Evolutionary conservation across 2,797 vertebrate species (phyloP), one percentile per base, ranked within the genome.

Genomic region (Odontamblyopus rebecca): DNA sequence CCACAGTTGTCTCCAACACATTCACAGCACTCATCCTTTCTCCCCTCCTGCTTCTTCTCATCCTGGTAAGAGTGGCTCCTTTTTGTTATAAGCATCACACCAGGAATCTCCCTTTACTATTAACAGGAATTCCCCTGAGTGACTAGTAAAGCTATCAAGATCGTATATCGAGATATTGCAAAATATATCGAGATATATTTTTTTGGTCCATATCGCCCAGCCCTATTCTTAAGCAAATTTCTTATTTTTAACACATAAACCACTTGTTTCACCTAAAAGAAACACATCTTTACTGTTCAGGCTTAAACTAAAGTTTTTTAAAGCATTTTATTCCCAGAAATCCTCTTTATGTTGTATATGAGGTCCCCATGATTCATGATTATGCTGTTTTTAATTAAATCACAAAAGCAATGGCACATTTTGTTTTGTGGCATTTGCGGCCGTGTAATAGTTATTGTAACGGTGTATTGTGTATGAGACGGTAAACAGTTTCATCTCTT

Each of bases 1-100:
- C 97, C 64, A 97, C 94, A 0, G 95, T 97, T 76, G 97, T 99
- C 16, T 99, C 98, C 15, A 99, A 96, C 75, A 91, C 98, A 5
- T 99, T 99, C 92, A 99, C 98, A 0, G 97, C 96, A 0, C 77
- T 99, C 61, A 89, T 99, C 86, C 94, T 99, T 56, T 97, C 97
- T 0, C 98, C 98, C 0, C 80, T 99, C 74, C 94, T 99, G 50
- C 91, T 99, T 65, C 95, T 99, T 82, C 94, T 99, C 73, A 95
- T 98, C 74, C 91, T 99, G 95, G 98, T 99, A 87, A 87, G 6
- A 60, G 18, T 38, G 53, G 9, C n/a, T 13, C 5, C n/a, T 64
- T 44, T 64, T 12, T 23, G 2, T 54, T n/a, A 16, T n/a, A 18
- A 54, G 44, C 44, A 15, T 48, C 44, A 48, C 44, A 48, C 13